Base-by-base conservation (phyloP, 1,140 invertebrate species). In the Zaprionus camerounensis region DNA sequence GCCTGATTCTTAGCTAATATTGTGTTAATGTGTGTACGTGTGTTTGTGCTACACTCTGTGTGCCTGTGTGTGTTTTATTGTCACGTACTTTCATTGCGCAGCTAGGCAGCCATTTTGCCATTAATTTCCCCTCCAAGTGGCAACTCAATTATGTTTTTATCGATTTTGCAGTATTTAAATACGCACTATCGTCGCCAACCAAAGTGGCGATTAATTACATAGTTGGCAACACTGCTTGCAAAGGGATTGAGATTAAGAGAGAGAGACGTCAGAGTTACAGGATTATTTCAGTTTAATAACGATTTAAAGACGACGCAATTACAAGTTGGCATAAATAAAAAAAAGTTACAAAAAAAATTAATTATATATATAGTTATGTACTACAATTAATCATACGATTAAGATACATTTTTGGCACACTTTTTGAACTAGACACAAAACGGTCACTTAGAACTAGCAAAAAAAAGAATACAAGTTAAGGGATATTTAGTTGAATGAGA, bases 381-480 rank as follows among this genome's bases (percentile, higher is more conserved):
- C 66, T 76, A 80, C 41, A 17, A 46, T 46, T 46, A 46, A 46
- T 46, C 41, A 31, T 63, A 65, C 44, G 36, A 49, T 69, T 53
- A 68, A 38, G 53, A 38, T 55, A 57, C 24, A 31, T 53, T 71
- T 63, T 76, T 83, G 49, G 67, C 65, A 83, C 67, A 83, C 46
- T 69, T 44, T 56, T 76, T 59, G 12, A 66, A 72, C 63, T 66
- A 66, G n/a, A 70, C 72, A 75, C 66, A 66, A 57, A 49, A 58
- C 12, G 31, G 26, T 64, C 36, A 28, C 69, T 74, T 78, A 80
- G 28, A 13, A 62, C 36, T 77, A 83, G 15, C 28, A 71, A 78
- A 61, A 69, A 63, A 76, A 76, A 63, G 36, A 38, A 26, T 66
- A 51, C 56, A 26, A 66, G 28, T 51, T 49, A n/a, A 51, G 24